Evolutionary conservation across 1,140 invertebrate genomes (phyloP), one percentile per base, ranked within the genome.

Genomic region (Apis florea): DNA sequence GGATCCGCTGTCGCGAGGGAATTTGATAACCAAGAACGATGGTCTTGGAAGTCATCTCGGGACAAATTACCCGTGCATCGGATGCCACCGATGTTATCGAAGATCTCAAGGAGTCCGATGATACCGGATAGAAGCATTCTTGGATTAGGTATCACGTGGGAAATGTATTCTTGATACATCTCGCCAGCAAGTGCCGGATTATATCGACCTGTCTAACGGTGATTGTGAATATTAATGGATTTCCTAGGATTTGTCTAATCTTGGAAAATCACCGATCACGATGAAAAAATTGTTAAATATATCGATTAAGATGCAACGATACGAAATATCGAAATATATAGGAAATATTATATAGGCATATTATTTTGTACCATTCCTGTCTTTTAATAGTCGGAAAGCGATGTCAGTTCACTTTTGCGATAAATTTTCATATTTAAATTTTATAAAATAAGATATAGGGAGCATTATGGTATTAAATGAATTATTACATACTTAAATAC

Each of bases 61-160:
- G 73, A 88, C 77, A 81, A 88, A 88, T 88, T 85, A 78, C 76
- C 4, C 79, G 64, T n/a, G 64, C 83, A 85, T 83, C 56, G 72
- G 69, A 83, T 85, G 82, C 76, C 77, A 54, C 26, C 24, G 67
- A 66, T 54, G 85, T 83, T 88, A 85, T 88, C 85, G 73, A 13
- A 26, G 75, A 88, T 86, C 83, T 82, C 26, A 64, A 63, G 49
- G 67, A 76, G 81, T 21, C 51, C 75, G 75, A 82, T 76, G 69
- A 75, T 76, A 72, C 47, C 66, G 83, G 83, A 88, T 73, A 79
- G 54, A 73, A 72, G 73, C 69, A 80, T 82, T 83, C 84, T 78
- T 70, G 63, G 71, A 49, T 67, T 74, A 51, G 85, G 74, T 84
- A 84, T 72, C 83, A 68, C 74, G 69, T 77, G 74, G 80, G 76